Evolutionary conservation across 2,888 invertebrate genomes (phyloP).

Genomic region (Galerucella pusilla): DNA sequence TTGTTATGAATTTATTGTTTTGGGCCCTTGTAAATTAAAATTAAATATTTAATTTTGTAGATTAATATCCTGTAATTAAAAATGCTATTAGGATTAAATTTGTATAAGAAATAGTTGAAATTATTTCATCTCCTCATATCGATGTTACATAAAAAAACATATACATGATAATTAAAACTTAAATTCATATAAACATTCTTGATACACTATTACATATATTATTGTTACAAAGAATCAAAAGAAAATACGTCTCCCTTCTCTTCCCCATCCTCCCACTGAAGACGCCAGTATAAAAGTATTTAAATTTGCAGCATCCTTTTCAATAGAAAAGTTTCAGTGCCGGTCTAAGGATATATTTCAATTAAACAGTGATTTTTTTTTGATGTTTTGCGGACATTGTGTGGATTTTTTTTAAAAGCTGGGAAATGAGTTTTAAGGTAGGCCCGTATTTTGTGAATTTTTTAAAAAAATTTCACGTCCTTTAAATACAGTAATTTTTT

Average conservation of each 20-base stretch:
- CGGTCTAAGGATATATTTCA: constrained; percentile 50
- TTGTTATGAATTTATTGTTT: too few species aligned
- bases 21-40: too few species aligned
- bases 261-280: constrained; percentile 59
- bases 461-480: constrained; percentile 13
- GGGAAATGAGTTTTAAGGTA: constrained; percentile 52
- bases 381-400: constrained; percentile 45
- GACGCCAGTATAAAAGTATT: constrained; percentile 60
- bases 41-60: too few species aligned
- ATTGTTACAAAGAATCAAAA: constrained; percentile 49
- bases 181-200: constrained; percentile 32
- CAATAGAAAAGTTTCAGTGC: constrained; percentile 53
- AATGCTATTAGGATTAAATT: too few species aligned
- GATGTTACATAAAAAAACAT: too few species aligned
- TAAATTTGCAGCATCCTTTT: constrained; percentile 60
- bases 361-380: constrained; percentile 46
- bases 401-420: constrained; percentile 34
- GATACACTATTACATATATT: constrained; percentile 60
- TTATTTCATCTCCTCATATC: too few species aligned
- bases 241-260: constrained; percentile 55
- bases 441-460: constrained; percentile 24
- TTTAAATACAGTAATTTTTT: too few species aligned
- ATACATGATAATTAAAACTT: too few species aligned
- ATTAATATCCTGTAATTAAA: too few species aligned
- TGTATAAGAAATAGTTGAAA: too few species aligned